Base-by-base conservation (phyloP, 2,797 vertebrate species). In the Chelidonichthys spinosus region DNA sequence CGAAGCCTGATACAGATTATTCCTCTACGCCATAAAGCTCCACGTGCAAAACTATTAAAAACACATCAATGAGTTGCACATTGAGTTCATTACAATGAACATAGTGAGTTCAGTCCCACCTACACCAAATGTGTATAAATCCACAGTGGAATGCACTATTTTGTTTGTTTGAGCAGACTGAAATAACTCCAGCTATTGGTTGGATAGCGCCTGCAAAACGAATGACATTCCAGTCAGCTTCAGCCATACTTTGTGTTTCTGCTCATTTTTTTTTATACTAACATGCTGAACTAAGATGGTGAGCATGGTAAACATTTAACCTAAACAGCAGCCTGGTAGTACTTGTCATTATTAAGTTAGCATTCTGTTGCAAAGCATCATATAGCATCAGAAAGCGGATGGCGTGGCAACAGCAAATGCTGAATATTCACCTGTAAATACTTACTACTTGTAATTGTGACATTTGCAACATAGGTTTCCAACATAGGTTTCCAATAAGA, bases 1-100 rank as follows among this genome's bases (percentile, higher is more conserved):
- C 52, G n/a, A 54, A 74, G 62, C 52, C 63, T 63, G 52, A 33
- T 40, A 4, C 7, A n/a, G 66, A 72, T 69, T 50, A 66, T 18
- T 72, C 44, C 39, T 79, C 25, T 62, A 14, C 43, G 40, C 35
- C 14, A 18, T 2, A 17, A 47, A 60, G 50, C 50, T 61, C 36
- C 32, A 50, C 50, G 15, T 56, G 32, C 32, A 56, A 0, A 79
- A 18, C 1, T 64, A 49, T 61, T 54, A 53, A 66, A 74, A 25
- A 42, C 25, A 15, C 50, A 59, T 68, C 63, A 56, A 3, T 40
- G 36, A 53, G 39, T 13, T 47, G 32, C 65, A 50, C 37, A 53
- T 40, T 53, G 46, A 0, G 0, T 54, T 65, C 17, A 36, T 49
- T 62, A 62, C 37, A 11, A 7, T 7, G 8, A 74, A 39, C 46